Evolutionary conservation across 2,797 vertebrate genomes (phyloP), one percentile per base, ranked within the genome.

Genomic region (Parauchenoglanis punctatus): DNA sequence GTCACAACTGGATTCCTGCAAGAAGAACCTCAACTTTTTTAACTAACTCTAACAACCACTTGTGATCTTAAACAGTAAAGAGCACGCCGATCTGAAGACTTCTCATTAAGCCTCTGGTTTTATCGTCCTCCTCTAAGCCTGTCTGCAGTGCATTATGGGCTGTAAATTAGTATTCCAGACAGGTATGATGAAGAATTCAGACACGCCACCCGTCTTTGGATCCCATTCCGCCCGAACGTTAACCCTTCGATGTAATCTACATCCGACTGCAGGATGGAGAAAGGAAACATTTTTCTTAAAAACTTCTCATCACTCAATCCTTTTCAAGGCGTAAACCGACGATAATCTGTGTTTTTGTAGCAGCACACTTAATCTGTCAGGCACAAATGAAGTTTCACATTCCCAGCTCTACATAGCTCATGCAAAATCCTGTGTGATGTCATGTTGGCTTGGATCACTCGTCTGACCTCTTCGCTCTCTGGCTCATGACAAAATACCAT

Each of bases 151-250:
- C 23, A 86, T 87, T 85, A 88, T 78, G 84, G 77, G 75, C 56
- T 80, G 59, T 81, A 88, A 84, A 91, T 91, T 90, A 88, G 88
- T 91, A 89, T 91, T 89, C 90, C 86, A 92, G 87, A 87, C 90
- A 88, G 61, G 72, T 89, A 78, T 87, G 87, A 89, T 87, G 87
- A 91, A 88, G 86, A 87, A 89, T 56, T 87, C 81, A 85, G 85
- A 85, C 83, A 82, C 15, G 12, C 80, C 65, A 68, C 77, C 76
- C 49, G 6, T 70, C 61, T 63, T 18, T 49, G 72, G 76, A 76
- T 77, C 83, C 86, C 18, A 49, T 46, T 75, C 83, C 56, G 52
- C 65, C 81, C 63, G 46, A 78, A n/a, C 13, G 31, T 88, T 88
- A 86, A 85, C 73, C 85, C 61, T 83, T 70, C 75, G 40, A 83